Conservation (phyloP, 2,797 vertebrate species). For the Chloroceryle inda region DNA sequence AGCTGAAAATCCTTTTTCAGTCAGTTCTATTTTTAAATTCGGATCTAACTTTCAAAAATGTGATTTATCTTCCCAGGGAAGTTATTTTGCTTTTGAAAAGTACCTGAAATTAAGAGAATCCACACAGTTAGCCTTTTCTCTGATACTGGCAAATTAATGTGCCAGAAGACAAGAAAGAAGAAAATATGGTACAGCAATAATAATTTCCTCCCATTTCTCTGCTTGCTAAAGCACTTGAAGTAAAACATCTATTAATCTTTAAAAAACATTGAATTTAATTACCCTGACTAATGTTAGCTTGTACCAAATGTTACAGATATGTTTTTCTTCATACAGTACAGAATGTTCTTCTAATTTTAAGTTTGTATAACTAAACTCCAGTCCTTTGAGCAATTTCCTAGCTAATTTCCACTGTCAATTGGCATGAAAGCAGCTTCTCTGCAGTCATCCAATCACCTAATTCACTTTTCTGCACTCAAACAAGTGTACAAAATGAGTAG, state of each 20-base stretch:
- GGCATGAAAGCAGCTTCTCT: slow-evolving; percentile 20
- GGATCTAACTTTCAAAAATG: not conserved
- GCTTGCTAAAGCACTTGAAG: slow-evolving; percentile 77
- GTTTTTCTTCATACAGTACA: slow-evolving; percentile 81
- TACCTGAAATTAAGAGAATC: not conserved
- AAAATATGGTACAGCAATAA: not conserved
- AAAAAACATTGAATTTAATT: slow-evolving; percentile 83
- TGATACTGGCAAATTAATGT: not conserved
- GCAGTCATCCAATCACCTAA: not conserved
- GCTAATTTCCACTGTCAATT: slow-evolving; percentile 50
- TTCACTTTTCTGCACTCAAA: slow-evolving; percentile 45
- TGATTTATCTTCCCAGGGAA: not conserved
- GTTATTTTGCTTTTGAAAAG: slow-evolving; percentile 3
- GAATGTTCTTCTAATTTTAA: slow-evolving; percentile 81
- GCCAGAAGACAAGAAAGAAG: slow-evolving; percentile 21
- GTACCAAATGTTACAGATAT: slow-evolving; percentile 81
- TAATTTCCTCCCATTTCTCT: slow-evolving; percentile 61
- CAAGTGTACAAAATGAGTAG: not conserved
- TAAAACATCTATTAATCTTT: slow-evolving; percentile 84
- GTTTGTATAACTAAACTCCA: slow-evolving; percentile 76
- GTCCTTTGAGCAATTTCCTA: slow-evolving; percentile 70
- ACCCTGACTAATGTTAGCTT: slow-evolving; percentile 82
- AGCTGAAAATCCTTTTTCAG: not conserved
- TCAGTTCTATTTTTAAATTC: not conserved
- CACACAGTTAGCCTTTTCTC: not conserved